Evolutionary conservation across 2,888 invertebrate genomes (phyloP).

Genomic region (Lucinisca nassula): DNA sequence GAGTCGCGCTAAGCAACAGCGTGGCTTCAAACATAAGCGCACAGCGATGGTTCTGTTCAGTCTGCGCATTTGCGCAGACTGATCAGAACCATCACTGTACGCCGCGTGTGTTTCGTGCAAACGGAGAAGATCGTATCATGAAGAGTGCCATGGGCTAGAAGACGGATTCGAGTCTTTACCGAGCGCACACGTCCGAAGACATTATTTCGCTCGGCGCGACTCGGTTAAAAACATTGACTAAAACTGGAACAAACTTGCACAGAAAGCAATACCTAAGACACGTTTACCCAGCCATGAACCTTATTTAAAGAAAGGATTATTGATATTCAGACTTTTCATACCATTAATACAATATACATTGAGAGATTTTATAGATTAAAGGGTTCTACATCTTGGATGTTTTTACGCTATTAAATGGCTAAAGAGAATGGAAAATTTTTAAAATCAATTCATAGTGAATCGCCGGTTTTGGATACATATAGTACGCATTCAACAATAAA

Average conservation of each 20-base stretch:
- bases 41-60: too few species aligned
- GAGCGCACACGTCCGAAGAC: too few species aligned
- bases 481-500: not conserved
- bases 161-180: too few species aligned
- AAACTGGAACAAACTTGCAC: not conserved
- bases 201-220: too few species aligned
- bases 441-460: not conserved
- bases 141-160: too few species aligned
- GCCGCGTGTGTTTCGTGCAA: too few species aligned
- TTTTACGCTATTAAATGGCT: not conserved
- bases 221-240: too few species aligned
- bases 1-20: too few species aligned
- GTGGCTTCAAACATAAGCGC: too few species aligned
- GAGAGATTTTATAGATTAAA: not conserved
- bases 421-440: not conserved
- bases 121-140: too few species aligned
- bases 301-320: not conserved
- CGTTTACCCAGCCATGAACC: not conserved
- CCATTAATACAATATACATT: not conserved
- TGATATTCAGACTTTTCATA: not conserved
- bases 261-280: not conserved
- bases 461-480: not conserved
- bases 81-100: not conserved
- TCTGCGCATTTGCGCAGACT: too few species aligned
- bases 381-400: not conserved